Evolutionary conservation across 35 echinoderm and acorn worm genomes (phyloP), one percentile per base, ranked within the genome.

Genomic region (Lytechinus pictus): DNA sequence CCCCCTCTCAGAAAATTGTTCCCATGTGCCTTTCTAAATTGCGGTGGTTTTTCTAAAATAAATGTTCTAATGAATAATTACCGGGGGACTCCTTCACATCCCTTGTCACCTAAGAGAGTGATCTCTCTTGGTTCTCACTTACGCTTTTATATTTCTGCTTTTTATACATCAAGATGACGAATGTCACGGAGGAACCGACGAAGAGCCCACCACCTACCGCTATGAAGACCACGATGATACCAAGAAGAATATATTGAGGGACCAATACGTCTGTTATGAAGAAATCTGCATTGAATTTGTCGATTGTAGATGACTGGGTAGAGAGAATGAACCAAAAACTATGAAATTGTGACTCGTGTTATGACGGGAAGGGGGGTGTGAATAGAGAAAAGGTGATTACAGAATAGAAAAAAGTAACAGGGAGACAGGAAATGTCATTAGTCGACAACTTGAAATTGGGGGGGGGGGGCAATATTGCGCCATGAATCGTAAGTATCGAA

Each of bases 221-320:
- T 19, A 97, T 56, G 51, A 97, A 86, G 89, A 97, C 91, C 57
- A 95, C 95, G 9, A 61, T 95, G 24, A 97, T 44, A 6, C 94
- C 92, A 86, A 95, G 95, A 12, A 97, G 90, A 27, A 97, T 13
- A 6, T 94, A 94, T 27, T 95, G 94, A 2, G 96, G 96, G 27
- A 71, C 79, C 53, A 95, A 55, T 10, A 95, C 94, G 71, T 97
- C 96, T 57, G 54, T 24, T 53, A 95, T 93, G 90, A 87, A 97
- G 86, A 97, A 87, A n/a, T 92, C 96, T n/a, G 96, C 94, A 51
- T 95, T 97, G 27, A 28, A 86, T 86, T 97, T 54, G 60, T 97
- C 96, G 16, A 97, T 29, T 8, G 92, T 52, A 2, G 96, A 95
- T 52, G 96, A 95, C 96, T 97, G 27, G 27, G 57, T 24, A 94